A percentile compares a stretch with the other conserved stretches of the same genome.
phyloP scores from a whole-genome alignment of 2,113 vertebrate genomes.

The Anguilla japonica region DNA sequence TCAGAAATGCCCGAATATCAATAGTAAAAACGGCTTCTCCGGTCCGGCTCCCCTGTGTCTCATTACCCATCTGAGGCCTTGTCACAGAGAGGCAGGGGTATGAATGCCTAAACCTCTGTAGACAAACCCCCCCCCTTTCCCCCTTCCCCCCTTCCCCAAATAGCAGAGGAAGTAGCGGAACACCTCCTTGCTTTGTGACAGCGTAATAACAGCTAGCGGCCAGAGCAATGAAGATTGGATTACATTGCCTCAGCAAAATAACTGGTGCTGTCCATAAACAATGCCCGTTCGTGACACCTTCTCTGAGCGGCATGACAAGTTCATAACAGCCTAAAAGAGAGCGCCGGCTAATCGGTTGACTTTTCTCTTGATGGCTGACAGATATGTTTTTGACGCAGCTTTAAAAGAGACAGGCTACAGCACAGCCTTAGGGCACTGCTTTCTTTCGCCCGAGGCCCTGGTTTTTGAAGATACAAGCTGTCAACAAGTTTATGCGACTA shows the following conservation, averaged over 20 bases:
- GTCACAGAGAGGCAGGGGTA: not conserved
- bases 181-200: not conserved
- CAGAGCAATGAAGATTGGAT: not conserved
- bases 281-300: not conserved
- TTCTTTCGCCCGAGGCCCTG: not conserved
- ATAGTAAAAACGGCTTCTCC: not conserved
- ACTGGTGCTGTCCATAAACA: constrained; percentile 11
- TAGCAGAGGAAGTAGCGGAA: not conserved
- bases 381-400: not conserved
- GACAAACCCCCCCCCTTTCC: no score
- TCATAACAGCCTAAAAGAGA: not conserved
- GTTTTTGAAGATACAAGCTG: not conserved
- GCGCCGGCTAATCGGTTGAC: not conserved
- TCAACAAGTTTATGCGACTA: not conserved
- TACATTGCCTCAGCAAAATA: not conserved
- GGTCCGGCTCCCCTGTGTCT: not conserved
- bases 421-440: not conserved
- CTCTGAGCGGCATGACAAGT: not conserved
- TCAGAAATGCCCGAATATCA: constrained; percentile 3
- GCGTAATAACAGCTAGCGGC: not conserved
- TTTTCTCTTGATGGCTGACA: not conserved
- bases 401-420: not conserved
- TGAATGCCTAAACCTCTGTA: not conserved
- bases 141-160: no score
- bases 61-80: not conserved